Evolutionary conservation across 2,888 invertebrate genomes (phyloP), one percentile per base, ranked within the genome.

Genomic region (Sthenelais limicola): DNA sequence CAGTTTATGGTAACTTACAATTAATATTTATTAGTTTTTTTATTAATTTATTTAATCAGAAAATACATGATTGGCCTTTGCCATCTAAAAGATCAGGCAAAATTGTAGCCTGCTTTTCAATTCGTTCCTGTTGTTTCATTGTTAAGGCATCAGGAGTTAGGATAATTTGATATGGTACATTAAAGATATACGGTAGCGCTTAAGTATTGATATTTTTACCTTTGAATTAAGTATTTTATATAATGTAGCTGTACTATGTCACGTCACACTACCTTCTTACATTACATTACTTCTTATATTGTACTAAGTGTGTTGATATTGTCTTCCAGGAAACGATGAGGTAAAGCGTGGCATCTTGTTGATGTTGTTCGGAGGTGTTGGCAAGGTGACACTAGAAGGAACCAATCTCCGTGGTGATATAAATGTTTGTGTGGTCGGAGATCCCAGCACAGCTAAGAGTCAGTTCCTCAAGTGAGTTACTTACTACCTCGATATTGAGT

Each of bases 361-460:
- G 47, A 98, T 98, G 94, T 86, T 99, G 80, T 98, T 99, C 87
- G 96, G 99, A 3, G 99, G 99, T 0, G 98, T 99, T 0, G 93
- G 94, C 0, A 99, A 99, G 89, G 94, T 92, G 28, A 98, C 98
- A 0, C 89, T 92, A 38, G 98, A 98, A 90, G 92, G 93, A 54
- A 98, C 97, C 0, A 93, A 94, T 0, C 91, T 99, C 1, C 91
- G 99, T 81, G 99, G 99, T 7, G 98, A 99, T 84, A 92, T 99
- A 70, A 99, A 99, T 87, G 94, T 98, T 74, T 98, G 98, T 84
- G 93, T 99, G 78, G 98, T 99, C 0, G 99, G 99, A 2, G 99
- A 99, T 90, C 99, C 99, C 0, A 97, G 97, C 86, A 98, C 98
- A 0, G 98, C 98, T 32, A 99, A 99, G 88, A 97, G 97, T 0